A percentile compares a stretch with the other conserved stretches of the same genome.
Conservation (phyloP, 1,140 invertebrate genomes). For the Bemisia tabaci region DNA sequence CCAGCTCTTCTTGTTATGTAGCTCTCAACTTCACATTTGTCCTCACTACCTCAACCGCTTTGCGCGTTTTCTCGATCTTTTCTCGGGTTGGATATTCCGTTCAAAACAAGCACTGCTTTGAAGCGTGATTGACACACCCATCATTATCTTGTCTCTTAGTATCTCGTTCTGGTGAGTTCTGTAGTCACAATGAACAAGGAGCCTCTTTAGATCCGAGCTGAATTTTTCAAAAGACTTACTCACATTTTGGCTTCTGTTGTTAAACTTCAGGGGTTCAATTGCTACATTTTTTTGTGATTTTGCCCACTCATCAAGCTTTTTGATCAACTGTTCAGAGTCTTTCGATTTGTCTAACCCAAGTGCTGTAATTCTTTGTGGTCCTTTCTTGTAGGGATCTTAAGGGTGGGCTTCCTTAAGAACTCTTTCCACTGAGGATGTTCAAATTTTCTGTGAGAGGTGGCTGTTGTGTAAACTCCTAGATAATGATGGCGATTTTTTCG, state of each 20-base stretch:
- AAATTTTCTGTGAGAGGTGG: no score
- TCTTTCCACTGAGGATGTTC: no score
- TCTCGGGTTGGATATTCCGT: constrained; percentile 21
- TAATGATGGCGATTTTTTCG: no score
- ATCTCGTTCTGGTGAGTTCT: constrained; percentile 23
- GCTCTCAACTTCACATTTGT: background rate
- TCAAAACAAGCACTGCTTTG: constrained; percentile 26
- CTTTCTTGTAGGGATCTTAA: no score
- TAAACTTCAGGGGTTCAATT: constrained; percentile 22
- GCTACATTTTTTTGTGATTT: constrained; percentile 21
- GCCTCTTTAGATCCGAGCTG: constrained; percentile 20
- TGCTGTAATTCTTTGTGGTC: background rate
- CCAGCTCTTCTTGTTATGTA: background rate
- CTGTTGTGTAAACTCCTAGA: no score
- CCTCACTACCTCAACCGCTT: background rate
- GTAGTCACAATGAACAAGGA: constrained; percentile 22
- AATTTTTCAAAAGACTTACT: constrained; percentile 24
- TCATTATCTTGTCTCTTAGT: constrained; percentile 26
- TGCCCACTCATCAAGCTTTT: background rate
- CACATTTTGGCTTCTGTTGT: constrained; percentile 20
- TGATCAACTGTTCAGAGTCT: background rate
- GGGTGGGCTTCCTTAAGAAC: no score
- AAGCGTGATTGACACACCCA: constrained; percentile 23
- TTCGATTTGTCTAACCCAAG: background rate
- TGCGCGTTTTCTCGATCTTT: background rate